Base-by-base conservation (phyloP, 1,140 invertebrate species). In the Zaprionus davidi region DNA sequence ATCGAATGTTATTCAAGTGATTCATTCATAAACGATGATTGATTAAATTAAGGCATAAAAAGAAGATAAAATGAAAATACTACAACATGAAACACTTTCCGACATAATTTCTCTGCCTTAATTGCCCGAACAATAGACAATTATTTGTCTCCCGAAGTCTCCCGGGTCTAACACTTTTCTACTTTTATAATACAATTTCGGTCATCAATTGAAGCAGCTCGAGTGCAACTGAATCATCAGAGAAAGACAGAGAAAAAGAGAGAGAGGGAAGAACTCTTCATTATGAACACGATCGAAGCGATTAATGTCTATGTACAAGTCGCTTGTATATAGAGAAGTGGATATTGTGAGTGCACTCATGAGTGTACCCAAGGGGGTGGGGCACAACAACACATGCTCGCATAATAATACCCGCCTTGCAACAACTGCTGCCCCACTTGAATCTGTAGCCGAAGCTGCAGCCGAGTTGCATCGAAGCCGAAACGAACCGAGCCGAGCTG, bases 181-280 rank as follows among this genome's bases (percentile, higher is more conserved):
- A 49, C 46, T 22, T 49, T 51, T 51, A 51, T 51, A 51, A 51
- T 51, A 24, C 46, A 20, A 51, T 51, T 51, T 51, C 20, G 46
- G 46, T 20, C 22, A 51, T 51, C 46, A 51, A 51, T 51, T 51
- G 46, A 46, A 46, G 7, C 15, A 2, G 46, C 22, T 24, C 46
- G 46, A 51, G 46, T 46, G 82, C 72, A 75, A 66, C 79, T 87
- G 84, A 83, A 83, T 87, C 83, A 84, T 71, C 85, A 24, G 44
- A 20, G 44, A 69, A n/a, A 55, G 11, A 17, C 2, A 58, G 17
- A n/a, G 20, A 34, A n/a, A 31, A 17, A 24, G 41, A 44, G 41
- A 44, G 41, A n/a, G n/a, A 24, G 20, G 12, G 20, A 41, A 51
- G 80, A 72, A 34, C 69, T 76, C 82, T 79, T 80, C 75, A 81